Percentiles rank a stretch among this genome's conserved stretches.
phyloP scores from a whole-genome alignment of 2,113 vertebrate species.

The Pluvialis apricaria region DNA sequence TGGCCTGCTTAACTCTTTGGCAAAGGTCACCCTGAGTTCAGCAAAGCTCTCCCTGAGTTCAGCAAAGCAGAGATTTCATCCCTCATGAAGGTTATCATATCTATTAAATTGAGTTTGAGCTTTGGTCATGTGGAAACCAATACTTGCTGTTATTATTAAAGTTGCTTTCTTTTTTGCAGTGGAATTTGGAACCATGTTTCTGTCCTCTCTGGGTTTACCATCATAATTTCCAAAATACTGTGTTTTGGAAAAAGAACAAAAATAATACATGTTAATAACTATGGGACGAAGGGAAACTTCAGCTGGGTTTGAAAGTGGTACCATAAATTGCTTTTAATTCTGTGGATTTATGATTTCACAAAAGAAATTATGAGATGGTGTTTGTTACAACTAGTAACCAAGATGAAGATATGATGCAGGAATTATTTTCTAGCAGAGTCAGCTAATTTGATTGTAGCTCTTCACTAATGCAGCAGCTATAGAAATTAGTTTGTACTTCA shows the following conservation, averaged over 20 bases:
- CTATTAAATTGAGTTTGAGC: slow-evolving; percentile 11
- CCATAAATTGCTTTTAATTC: slow-evolving; percentile 9
- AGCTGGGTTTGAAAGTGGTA: background rate
- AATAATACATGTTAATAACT: slow-evolving; percentile 23
- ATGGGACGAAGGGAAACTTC: background rate
- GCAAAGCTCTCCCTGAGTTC: background rate
- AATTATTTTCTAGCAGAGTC: background rate
- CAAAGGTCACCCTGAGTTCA: background rate
- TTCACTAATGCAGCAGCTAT: background rate
- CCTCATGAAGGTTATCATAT: background rate
- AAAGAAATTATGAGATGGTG: background rate
- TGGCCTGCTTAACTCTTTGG: background rate
- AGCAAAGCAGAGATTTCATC: background rate
- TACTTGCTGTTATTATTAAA: background rate
- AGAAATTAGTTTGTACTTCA: background rate
- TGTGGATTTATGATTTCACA: background rate
- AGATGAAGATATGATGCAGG: background rate
- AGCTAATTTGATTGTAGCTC: background rate
- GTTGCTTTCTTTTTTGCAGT: slow-evolving; percentile 10
- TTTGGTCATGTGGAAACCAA: background rate
- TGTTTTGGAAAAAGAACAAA: slow-evolving; percentile 32
- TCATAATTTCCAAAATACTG: background rate
- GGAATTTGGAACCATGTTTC: background rate
- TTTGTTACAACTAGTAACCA: background rate
- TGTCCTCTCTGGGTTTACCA: slow-evolving; percentile 7